Base-by-base conservation (phyloP, 37 sponge, comb jelly and placozoan species). In the Diacarnus erythraeanus region DNA sequence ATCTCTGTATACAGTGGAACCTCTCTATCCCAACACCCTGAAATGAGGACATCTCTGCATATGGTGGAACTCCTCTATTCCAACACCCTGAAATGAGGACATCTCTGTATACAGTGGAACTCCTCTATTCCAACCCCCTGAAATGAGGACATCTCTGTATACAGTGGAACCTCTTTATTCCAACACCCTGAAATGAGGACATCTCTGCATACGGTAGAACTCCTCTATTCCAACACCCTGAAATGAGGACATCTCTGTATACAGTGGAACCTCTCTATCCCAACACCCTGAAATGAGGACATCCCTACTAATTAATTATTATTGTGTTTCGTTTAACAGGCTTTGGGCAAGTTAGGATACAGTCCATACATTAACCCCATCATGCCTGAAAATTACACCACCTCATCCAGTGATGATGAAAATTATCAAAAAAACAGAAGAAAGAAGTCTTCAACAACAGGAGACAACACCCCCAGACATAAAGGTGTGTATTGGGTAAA, bases 401-500 rank as follows among this genome's bases (percentile, higher is more conserved):
- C 41, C 71, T 25, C 71, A 12, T 42, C 42, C 3, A 63, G 64
- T 8, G 78, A 78, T 65, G 78, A 78, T 3, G 78, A 78, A 22
- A 78, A 31, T 35, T 74, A 38, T n/a, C 74, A 5, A 33, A 12
- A 74, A 33, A 36, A 41, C 72, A 3, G 74, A 25, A 42, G 64
- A 36, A 72, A 73, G 54, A 59, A 31, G 23, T 73, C 64, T 37
- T 59, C 74, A 40, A 59, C 63, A 8, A 29, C 47, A 0, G 54
- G 59, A 3, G 73, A 40, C 38, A 39, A 71, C 27, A 82, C 74
- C 17, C 74, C 59, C 1, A 63, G 64, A 31, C 59, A 59, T 54
- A 72, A 73, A 44, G 74, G 82, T 81, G 59, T 18, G 59, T 68
- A n/a, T n/a, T n/a, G n/a, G n/a, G n/a, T n/a, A n/a, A n/a, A n/a